phyloP scores from a whole-genome alignment of 2,797 vertebrate species.

The Lagorchestes hirsutus region DNA sequence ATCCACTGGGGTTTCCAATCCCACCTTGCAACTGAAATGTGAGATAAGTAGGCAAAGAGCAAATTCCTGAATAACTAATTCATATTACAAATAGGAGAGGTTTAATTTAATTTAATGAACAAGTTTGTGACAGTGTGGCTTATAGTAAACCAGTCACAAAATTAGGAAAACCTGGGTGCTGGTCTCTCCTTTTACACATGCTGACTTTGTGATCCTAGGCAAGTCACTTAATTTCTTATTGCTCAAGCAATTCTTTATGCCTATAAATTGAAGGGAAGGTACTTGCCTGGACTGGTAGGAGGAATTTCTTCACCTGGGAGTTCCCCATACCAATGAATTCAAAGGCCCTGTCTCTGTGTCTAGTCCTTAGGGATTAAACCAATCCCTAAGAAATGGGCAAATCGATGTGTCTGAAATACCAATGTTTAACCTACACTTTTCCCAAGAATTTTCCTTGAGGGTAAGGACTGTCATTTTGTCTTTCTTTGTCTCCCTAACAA shows the following conservation, averaged over 20 bases:
- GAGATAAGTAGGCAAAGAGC: not conserved
- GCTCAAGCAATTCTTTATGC: not conserved
- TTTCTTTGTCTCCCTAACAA: not conserved
- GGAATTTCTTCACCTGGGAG: not conserved
- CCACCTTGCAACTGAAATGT: constrained; percentile 32
- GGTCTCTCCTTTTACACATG: not conserved
- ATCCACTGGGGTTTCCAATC: constrained; percentile 21
- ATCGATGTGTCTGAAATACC: not conserved
- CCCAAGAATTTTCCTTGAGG: not conserved
- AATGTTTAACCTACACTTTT: not conserved
- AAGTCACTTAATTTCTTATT: not conserved
- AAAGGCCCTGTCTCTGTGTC: not conserved
- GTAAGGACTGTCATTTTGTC: not conserved
- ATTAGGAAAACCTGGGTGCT: not conserved
- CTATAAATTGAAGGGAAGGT: not conserved
- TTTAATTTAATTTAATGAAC: constrained; percentile 5
- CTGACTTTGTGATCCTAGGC: not conserved
- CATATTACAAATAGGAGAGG: not conserved
- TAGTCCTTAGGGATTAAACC: not conserved
- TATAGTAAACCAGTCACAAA: not conserved
- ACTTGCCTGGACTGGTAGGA: not conserved
- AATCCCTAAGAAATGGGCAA: too few relatives aligned
- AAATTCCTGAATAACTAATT: constrained; percentile 12
- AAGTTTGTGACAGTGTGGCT: not conserved
- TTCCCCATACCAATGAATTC: not conserved